Evolutionary conservation across 2,113 vertebrate genomes (phyloP), one percentile per base, ranked within the genome.

Genomic region (Xiphias gladius): DNA sequence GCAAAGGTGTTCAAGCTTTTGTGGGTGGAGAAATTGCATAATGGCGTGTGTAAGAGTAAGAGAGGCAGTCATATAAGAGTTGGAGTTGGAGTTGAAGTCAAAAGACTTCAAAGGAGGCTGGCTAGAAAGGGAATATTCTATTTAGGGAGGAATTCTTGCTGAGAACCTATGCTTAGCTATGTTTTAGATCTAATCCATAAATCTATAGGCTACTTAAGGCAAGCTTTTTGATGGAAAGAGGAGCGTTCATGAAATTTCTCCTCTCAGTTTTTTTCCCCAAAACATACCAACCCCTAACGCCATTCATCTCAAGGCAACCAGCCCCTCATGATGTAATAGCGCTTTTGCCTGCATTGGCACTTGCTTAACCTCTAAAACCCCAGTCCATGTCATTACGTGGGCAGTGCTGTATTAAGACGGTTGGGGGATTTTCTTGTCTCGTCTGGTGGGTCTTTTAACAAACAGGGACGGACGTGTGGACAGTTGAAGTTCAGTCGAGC

Each of bases 371-470:
- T 81, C 55, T 64, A 28, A 75, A 52, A 73, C 19, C 26, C 30
- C 24, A 1, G 48, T 68, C 54, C 28, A 10, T 69, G 8, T 62
- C 59, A 65, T 63, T 14, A 48, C 7, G 20, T 43, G 28, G 19
- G 24, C 50, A 52, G n/a, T 67, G 43, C 59, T 76, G 48, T 39
- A 50, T 48, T 46, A 64, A 75, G 69, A 22, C 30, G 37, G 39
- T 67, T 65, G 35, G 55, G 46, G 73, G 48, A 79, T 86, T 83
- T 75, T 78, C 72, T 57, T 67, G 71, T 84, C 75, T 88, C 3
- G 77, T 62, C 87, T 78, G 26, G 57, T 63, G 46, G 2, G 10
- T 62, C 37, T 71, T 80, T 64, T 69, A 64, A 82, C 63, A 83
- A 70, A 59, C 2, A 50, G 59, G 16, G 65, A 39, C 48, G 65